These are phyloP conservation scores for Prunella himalayana DNA, from an alignment of 2,113 vertebrate species.

Conservation along the genomic window DNA sequence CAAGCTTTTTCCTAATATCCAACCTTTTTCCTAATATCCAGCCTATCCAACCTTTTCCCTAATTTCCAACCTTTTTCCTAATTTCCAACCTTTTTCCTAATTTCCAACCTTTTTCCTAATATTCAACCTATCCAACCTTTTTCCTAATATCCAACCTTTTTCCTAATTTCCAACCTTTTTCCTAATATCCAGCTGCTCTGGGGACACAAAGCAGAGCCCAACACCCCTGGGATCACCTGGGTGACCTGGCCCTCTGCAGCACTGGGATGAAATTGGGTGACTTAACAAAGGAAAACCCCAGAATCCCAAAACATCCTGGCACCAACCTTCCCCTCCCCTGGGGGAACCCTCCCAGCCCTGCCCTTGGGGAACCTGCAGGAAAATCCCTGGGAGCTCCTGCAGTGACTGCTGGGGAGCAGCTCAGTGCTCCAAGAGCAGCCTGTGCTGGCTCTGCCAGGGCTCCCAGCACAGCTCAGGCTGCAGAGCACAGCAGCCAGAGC, in stretches of 20 bases:
- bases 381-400: not conserved
- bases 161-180: too few relatives aligned
- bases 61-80: too few relatives aligned
- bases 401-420: not conserved
- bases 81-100: too few relatives aligned
- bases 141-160: too few relatives aligned
- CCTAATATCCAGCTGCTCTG: not conserved
- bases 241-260: too few relatives aligned
- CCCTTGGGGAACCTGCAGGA: not conserved
- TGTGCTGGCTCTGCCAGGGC: not conserved
- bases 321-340: not conserved
- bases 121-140: too few relatives aligned
- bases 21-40: too few relatives aligned
- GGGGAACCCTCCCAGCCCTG: rapidly evolving
- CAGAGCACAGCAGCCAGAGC: too few relatives aligned
- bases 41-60: too few relatives aligned
- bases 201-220: not conserved
- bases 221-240: not conserved
- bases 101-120: too few relatives aligned
- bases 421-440: not conserved
- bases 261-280: too few relatives aligned
- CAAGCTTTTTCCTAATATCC: too few relatives aligned
- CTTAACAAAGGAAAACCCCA: not conserved
- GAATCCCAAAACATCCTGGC: not conserved
- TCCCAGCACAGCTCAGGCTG: not conserved